Evolutionary conservation across 2,113 vertebrate species (phyloP), one percentile per base, ranked within the genome.

Genomic region (Phrynosoma blainvillii): DNA sequence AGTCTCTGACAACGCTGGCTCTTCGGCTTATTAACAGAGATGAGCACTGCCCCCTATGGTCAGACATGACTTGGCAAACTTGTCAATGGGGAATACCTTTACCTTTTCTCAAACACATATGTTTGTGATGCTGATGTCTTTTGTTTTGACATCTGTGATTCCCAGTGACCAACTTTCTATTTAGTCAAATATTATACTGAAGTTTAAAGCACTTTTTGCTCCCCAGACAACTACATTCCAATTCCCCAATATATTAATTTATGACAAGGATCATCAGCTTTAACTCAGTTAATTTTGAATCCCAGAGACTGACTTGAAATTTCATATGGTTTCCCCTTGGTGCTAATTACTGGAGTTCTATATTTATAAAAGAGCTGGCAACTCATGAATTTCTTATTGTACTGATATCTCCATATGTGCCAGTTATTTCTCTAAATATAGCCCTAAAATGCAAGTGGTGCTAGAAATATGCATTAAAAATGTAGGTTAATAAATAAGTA

Each of bases 401-500:
- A 90, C 91, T 95, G 95, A 95, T 95, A 93, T 93, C 91, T 95
- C 93, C 96, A 94, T 96, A 94, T 96, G 94, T 90, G 83, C 91
- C 82, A 93, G 65, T 88, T 90, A 83, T 82, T 66, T 27, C 18
- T 92, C 93, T 90, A 96, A 96, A 96, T 96, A 95, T 91, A 96
- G 92, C 93, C 13, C 59, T 95, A 93, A 92, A 86, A 65, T 92
- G 88, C 93, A 96, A 95, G 96, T 96, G 94, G 82, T 74, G 81
- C 68, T 81, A 94, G 92, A 96, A 96, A 95, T 93, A 95, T 89
- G 95, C 93, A 96, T 95, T 92, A 95, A 93, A 93, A 93, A 95
- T 93, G 91, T 94, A 88, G 92, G 90, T 87, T 94, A 89, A 94
- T 92, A 95, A 95, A 94, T 95, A 95, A 91, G 87, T 11, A 62